These are phyloP conservation scores for Drosophila kanekoi DNA, from an alignment of 2,888 invertebrate species.

Conservation along the genomic window DNA sequence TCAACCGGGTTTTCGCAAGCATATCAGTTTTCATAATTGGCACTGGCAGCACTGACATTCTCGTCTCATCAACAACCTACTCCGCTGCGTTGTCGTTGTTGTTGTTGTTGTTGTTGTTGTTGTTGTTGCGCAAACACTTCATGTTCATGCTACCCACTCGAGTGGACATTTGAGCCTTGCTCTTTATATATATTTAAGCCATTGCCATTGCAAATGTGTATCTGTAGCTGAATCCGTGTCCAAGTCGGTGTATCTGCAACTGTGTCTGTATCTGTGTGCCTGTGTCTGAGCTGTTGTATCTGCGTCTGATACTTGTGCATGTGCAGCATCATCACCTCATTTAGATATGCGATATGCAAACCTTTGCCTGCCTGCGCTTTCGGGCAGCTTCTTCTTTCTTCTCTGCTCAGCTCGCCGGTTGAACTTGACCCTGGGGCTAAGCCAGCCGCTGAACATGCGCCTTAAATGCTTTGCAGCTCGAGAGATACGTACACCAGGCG, in stretches of 20 bases:
- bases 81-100: conserved; percentile 14
- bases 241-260: conserved; percentile 17
- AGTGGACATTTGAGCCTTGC: conserved; percentile 78
- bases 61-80: conserved; percentile 36
- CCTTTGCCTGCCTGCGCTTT: conserved; percentile 59
- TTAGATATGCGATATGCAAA: conserved; percentile 79
- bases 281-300: conserved; percentile 62
- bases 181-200: conserved; percentile 54
- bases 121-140: conserved; percentile 79
- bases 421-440: conserved; percentile 80
- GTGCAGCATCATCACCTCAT: conserved; percentile 79
- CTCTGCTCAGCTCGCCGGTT: conserved; percentile 43
- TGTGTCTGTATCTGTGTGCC: conserved; percentile 23
- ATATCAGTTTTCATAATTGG: conserved; percentile 82
- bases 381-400: conserved; percentile 27
- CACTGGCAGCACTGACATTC: conserved; percentile 70
- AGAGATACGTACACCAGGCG: conserved; percentile 34
- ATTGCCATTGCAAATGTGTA: conserved; percentile 40
- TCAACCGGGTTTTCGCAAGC: conserved; percentile 78
- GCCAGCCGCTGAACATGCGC: conserved; percentile 73
- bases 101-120: conserved; percentile 39
- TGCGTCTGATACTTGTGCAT: conserved; percentile 72
- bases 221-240: conserved; percentile 38
- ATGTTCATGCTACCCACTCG: conserved; percentile 80
- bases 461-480: conserved; percentile 70